phyloP scores from a whole-genome alignment of 2,113 vertebrate genomes.

The Antennarius striatus region DNA sequence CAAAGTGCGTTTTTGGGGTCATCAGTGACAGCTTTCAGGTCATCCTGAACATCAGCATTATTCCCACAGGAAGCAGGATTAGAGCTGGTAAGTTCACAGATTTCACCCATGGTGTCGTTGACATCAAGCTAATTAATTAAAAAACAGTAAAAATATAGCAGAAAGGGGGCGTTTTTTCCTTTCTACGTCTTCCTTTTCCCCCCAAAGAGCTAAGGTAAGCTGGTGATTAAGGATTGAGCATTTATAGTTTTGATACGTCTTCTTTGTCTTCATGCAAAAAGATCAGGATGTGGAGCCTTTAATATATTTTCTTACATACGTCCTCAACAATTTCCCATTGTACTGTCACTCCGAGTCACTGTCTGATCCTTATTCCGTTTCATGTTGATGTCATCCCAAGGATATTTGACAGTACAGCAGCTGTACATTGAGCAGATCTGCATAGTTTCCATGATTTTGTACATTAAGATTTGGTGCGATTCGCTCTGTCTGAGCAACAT shows the following conservation, averaged over 20 bases:
- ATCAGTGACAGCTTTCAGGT: conserved; percentile 23
- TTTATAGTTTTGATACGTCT: conserved; percentile 10
- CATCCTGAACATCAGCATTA: conserved; percentile 25
- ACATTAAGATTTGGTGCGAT: no score
- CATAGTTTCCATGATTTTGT: neutral
- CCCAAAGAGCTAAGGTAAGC: conserved; percentile 14
- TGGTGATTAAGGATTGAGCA: conserved; percentile 31
- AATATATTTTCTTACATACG: conserved; percentile 3
- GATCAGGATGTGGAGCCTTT: conserved; percentile 2
- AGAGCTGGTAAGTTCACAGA: conserved; percentile 16
- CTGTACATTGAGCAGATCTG: neutral
- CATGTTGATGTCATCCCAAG: neutral
- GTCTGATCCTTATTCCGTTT: conserved; percentile 8
- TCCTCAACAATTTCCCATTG: neutral
- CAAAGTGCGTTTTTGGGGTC: neutral
- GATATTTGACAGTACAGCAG: neutral
- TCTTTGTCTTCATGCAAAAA: conserved; percentile 13
- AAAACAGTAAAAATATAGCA: conserved; percentile 17
- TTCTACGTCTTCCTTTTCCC: neutral
- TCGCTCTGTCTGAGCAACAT: no score
- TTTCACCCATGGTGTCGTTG: conserved; percentile 30
- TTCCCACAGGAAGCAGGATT: conserved; percentile 22
- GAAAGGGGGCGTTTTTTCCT: conserved; percentile 23
- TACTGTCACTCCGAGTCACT: neutral
- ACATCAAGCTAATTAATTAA: conserved; percentile 53